Base-by-base conservation (phyloP, 2,888 invertebrate genomes). In the Caenorhabditis sinica region DNA sequence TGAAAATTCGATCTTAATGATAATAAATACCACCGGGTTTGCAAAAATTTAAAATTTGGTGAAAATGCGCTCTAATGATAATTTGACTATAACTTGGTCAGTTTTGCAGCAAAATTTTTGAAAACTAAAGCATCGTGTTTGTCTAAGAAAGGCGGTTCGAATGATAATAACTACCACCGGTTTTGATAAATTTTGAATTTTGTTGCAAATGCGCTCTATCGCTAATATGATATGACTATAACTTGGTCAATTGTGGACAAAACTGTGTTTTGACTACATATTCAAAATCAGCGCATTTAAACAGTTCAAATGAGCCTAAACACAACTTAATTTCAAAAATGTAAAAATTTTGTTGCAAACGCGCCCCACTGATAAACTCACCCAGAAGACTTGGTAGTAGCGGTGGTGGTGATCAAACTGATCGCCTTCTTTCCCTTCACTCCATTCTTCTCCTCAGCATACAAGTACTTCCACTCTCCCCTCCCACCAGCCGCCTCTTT, bases 401-500 rank as follows among this genome's bases (percentile, higher is more conserved):
- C 65, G 71, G 71, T 72, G 28, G 43, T 49, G 8, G 40, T 79
- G 56, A 28, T 72, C 56, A 43, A 40, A 6, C n/a, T n/a, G n/a
- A n/a, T n/a, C n/a, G n/a, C 30, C 0, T 49, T 49, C 15, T 20
- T 49, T 15, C 20, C 20, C 49, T 11, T 72, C 30, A 20, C 51
- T 20, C 36, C 20, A 45, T 68, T 49, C n/a, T 40, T 25, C 40
- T 17, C 53, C 51, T 17, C 36, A 9, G 43, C 30, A 71, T 63
- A 43, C 30, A 65, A 79, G 28, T 72, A 79, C 53, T 79, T 79
- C 79, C 79, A 79, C 43, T 79, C 79, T 23, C 23, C n/a, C 2
- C 58, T 53, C 20, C 79, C 79, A 4, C 79, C 79, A 15, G 61
- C 79, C n/a, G 45, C 79, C 1, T 65, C 65, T 33, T 36, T 53